Evolutionary conservation across 2,888 invertebrate genomes (phyloP).

Genomic region (Drosophila austrosaltans): DNA sequence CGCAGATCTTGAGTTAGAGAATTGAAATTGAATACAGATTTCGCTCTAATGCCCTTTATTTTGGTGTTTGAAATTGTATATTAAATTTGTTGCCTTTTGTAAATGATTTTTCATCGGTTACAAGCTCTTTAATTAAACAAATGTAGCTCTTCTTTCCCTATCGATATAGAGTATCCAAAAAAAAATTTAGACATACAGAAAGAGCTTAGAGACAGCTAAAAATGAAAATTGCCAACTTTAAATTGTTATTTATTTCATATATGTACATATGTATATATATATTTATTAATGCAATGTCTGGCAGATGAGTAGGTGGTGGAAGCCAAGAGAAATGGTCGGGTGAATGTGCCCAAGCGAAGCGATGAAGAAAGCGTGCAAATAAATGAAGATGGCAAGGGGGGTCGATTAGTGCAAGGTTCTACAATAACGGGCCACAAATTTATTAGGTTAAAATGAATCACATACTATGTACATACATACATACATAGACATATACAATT

Average conservation of each 20-base stretch:
- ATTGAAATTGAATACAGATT: no score
- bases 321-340: conserved; percentile 22
- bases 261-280: conserved; percentile 30
- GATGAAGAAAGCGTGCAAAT: conserved; percentile 74
- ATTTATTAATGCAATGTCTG: conserved; percentile 12
- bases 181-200: conserved; percentile 50
- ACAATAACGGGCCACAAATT: conserved; percentile 1
- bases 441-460: conserved; percentile 8
- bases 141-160: neutral
- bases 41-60: no score
- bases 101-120: no score
- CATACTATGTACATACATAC: no score
- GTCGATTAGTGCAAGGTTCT: conserved; percentile 57
- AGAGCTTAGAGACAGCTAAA: conserved; percentile 50
- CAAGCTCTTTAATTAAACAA: neutral
- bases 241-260: conserved; percentile 38
- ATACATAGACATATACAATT: neutral
- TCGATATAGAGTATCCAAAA: conserved; percentile 30
- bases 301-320: conserved; percentile 24
- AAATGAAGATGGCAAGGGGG: conserved; percentile 67
- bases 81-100: no score
- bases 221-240: conserved; percentile 63
- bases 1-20: no score
- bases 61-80: no score
- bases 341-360: conserved; percentile 74